phyloP scores from a whole-genome alignment of 2,888 invertebrate genomes.

The Andrena flavipes region DNA sequence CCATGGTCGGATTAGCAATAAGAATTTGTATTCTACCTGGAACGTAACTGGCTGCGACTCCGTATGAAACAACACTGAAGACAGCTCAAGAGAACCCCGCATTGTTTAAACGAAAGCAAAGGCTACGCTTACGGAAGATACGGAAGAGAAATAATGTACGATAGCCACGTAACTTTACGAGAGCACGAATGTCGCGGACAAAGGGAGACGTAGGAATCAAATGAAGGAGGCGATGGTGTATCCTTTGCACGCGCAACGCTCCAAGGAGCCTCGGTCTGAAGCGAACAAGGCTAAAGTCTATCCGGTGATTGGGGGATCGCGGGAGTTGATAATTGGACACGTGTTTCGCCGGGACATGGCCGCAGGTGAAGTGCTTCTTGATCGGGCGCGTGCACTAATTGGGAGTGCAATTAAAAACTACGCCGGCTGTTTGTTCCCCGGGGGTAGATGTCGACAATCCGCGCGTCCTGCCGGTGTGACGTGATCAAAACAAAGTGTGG shows the following conservation, averaged over 20 bases:
- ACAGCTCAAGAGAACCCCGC: not conserved
- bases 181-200: not conserved
- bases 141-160: not conserved
- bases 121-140: not conserved
- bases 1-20: not conserved
- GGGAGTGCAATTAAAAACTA: constrained; percentile 83
- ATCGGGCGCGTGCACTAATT: constrained; percentile 83
- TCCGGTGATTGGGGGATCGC: constrained; percentile 45
- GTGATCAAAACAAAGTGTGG: constrained; percentile 72
- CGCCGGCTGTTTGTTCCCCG: constrained; percentile 64
- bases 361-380: constrained; percentile 77
- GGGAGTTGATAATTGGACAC: constrained; percentile 82
- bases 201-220: no score
- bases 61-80: constrained; percentile 2
- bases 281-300: constrained; percentile 11
- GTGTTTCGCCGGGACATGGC: constrained; percentile 74
- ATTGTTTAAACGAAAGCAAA: not conserved
- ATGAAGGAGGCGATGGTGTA: not conserved
- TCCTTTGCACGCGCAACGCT: not conserved
- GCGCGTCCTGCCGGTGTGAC: constrained; percentile 56
- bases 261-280: constrained; percentile 8
- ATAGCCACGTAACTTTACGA: not conserved
- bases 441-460: constrained; percentile 48
- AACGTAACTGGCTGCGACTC: constrained; percentile 7
- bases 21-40: not conserved